phyloP scores from a whole-genome alignment of 2,888 invertebrate species.

The Alcis repandata region DNA sequence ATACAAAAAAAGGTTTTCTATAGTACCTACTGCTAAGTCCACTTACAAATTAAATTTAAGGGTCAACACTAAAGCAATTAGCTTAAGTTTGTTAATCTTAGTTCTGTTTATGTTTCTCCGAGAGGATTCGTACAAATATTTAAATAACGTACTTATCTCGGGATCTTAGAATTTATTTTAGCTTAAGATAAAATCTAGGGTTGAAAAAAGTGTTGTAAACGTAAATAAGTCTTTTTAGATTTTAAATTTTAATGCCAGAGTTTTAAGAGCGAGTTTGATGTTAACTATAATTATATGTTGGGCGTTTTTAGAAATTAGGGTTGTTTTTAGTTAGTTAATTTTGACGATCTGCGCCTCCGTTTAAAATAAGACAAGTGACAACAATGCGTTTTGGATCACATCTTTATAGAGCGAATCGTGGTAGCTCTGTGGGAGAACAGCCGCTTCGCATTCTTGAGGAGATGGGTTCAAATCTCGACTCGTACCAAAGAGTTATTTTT shows the following conservation, averaged over 20 bases:
- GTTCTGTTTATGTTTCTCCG: conserved; percentile 31
- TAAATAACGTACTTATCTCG: conserved; percentile 21
- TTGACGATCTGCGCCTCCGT: too few relatives aligned
- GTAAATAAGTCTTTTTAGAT: neutral
- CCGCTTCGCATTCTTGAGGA: too few relatives aligned
- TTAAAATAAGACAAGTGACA: too few relatives aligned
- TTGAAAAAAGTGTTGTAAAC: neutral
- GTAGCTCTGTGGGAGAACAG: too few relatives aligned
- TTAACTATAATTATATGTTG: too few relatives aligned
- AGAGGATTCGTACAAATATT: conserved; percentile 25
- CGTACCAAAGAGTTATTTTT: too few relatives aligned
- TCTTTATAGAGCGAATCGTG: too few relatives aligned
- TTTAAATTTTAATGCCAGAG: neutral
- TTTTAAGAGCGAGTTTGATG: too few relatives aligned
- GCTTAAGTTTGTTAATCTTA: conserved; percentile 35
- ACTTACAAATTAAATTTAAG: conserved; percentile 25
- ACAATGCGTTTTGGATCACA: too few relatives aligned
- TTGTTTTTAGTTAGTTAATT: too few relatives aligned
- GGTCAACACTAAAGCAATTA: conserved; percentile 39
- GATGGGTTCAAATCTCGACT: too few relatives aligned
- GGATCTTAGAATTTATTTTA: conserved; percentile 14
- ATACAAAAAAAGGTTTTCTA: conserved; percentile 2
- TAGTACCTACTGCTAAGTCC: conserved; percentile 8
- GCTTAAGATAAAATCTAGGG: conserved; percentile 3
- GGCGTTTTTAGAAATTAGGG: too few relatives aligned